A percentile compares a stretch with the other conserved stretches of the same genome.
These are phyloP conservation scores for Etheostoma nigrum DNA, from an alignment of 2,797 vertebrate genomes.

Conservation along the genomic window DNA sequence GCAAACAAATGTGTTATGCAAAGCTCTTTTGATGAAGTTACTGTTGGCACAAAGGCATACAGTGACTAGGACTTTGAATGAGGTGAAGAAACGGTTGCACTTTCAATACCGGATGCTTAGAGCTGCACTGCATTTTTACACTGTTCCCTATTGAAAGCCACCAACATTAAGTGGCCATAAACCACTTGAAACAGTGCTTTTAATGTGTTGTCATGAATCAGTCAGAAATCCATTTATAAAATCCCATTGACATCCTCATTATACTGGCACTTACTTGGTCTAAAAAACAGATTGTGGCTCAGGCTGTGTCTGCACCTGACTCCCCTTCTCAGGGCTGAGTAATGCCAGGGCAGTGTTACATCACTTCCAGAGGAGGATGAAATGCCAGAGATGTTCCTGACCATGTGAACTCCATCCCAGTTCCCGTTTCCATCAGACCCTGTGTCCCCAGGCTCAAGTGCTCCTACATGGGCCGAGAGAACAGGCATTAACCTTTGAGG, in stretches of 20 bases:
- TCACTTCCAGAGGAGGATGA: constrained; percentile 71
- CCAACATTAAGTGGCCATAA: constrained; percentile 57
- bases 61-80: constrained; percentile 53
- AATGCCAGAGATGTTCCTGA: constrained; percentile 75
- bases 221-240: constrained; percentile 1
- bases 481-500: constrained; percentile 78
- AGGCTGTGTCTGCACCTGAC: constrained; percentile 41
- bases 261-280: constrained; percentile 5
- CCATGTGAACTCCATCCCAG: constrained; percentile 62
- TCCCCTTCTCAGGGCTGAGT: constrained; percentile 59
- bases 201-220: constrained; percentile 18
- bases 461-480: constrained; percentile 59
- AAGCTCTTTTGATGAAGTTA: constrained; percentile 68
- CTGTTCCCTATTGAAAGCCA: constrained; percentile 54
- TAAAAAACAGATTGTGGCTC: constrained; percentile 31
- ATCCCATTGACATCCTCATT: constrained; percentile 21
- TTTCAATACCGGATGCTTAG: constrained; percentile 35
- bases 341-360: constrained; percentile 65
- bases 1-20: constrained; percentile 68
- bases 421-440: constrained; percentile 61
- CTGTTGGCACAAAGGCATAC: constrained; percentile 51
- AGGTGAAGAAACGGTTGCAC: constrained; percentile 35
- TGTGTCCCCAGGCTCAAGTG: constrained; percentile 67
- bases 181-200: constrained; percentile 37
- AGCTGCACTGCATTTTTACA: constrained; percentile 31